Evolutionary conservation across 2,113 vertebrate genomes (phyloP), one percentile per base, ranked within the genome.

Genomic region (Rhinolophus sinicus): DNA sequence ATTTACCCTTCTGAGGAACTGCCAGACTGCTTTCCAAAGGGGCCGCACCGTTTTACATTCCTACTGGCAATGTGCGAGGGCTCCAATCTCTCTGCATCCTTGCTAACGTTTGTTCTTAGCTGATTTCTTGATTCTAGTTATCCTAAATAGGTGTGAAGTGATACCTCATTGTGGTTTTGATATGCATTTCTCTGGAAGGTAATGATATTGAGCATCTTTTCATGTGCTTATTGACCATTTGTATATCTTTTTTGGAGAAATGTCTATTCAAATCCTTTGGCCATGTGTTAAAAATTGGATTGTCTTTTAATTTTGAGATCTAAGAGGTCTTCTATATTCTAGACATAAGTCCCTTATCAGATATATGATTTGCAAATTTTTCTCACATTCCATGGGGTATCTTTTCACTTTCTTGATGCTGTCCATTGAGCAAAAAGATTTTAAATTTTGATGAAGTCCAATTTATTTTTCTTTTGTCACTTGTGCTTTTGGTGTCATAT

Each of bases 1-100:
- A 38, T 80, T 93, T 96, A 67, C 92, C 33, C 50, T 77, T 88
- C 92, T 35, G 8, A 94, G 76, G 70, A 80, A 84, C 28, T 30
- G n/a, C 65, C 40, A 64, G 75, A 14, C 40, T 56, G 2, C 88
- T 54, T 95, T 52, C 50, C 70, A n/a, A 58, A 82, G 76, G 21
- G 47, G 18, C 50, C 13, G 14, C 24, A 4, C 38, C 22, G 38
- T 81, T 87, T 90, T 67, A 7, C 30, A 30, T 58, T 85, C 44
- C 30, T 19, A 12, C 22, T 10, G 56, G 62, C 40, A 38, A 76
- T 50, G 5, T n/a, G 1, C 12, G 30, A 92, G n/a, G 38, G 8
- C 76, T 96, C 65, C 33, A 6, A 0, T 88, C 90, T 56, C 28
- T 80, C 82, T n/a, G 24, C 4, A 64, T 65, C 58, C 60, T 92